A percentile compares a stretch with the other conserved stretches of the same genome.
phyloP scores from a whole-genome alignment of 2,888 invertebrate genomes.

The Plebejus anna region DNA sequence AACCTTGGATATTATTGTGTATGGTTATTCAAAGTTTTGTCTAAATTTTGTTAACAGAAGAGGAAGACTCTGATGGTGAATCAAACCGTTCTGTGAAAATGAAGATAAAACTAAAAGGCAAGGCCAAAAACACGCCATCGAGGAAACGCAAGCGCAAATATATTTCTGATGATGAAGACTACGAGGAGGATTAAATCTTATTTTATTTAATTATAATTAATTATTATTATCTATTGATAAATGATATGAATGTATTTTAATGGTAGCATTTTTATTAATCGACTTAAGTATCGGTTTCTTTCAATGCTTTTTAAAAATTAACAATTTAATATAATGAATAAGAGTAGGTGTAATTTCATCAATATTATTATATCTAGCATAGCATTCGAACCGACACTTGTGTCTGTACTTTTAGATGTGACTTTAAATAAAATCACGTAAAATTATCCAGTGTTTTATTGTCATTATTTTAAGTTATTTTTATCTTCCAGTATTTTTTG shows the following conservation, averaged over 20 bases:
- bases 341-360: slow-evolving; percentile 19
- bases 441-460: slow-evolving; percentile 7
- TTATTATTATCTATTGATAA: slow-evolving; percentile 25
- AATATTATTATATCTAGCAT: slow-evolving; percentile 14
- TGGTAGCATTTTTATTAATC: slow-evolving; percentile 13
- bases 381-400: slow-evolving; percentile 15
- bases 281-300: slow-evolving; percentile 14
- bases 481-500: background rate
- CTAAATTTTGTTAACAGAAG: slow-evolving; percentile 50
- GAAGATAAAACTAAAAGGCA: slow-evolving; percentile 85
- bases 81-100: slow-evolving; percentile 83
- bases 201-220: slow-evolving; percentile 27
- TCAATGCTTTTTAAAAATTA: slow-evolving; percentile 3
- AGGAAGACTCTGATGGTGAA: slow-evolving; percentile 82
- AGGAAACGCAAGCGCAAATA: slow-evolving; percentile 82
- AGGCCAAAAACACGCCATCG: slow-evolving; percentile 72
- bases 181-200: slow-evolving; percentile 73
- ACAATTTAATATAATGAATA: slow-evolving; percentile 13
- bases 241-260: slow-evolving; percentile 21
- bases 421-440: slow-evolving; percentile 22
- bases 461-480: background rate
- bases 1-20: no score
- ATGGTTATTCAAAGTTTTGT: background rate
- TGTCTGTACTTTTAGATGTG: slow-evolving; percentile 15
- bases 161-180: slow-evolving; percentile 83